phyloP scores from a whole-genome alignment of 2,113 vertebrate species.

The Periophthalmus modestus region DNA sequence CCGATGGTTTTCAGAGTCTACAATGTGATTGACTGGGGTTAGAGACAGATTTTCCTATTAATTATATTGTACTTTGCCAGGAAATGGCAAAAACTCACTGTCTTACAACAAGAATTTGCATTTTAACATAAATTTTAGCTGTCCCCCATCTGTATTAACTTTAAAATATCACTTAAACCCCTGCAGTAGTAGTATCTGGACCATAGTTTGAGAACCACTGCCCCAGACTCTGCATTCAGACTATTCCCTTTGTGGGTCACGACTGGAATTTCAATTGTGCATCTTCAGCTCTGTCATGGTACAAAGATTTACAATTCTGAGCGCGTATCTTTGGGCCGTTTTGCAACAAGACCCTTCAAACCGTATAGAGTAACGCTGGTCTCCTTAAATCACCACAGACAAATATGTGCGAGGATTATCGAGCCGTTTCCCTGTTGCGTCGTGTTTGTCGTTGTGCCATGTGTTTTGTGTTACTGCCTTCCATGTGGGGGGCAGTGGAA shows the following conservation, averaged over 20 bases:
- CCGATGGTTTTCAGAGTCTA: no score
- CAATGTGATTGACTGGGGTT: no score
- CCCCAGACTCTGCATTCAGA: not conserved
- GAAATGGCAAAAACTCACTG: no score
- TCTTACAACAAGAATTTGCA: no score
- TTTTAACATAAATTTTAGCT: no score
- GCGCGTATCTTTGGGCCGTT: not conserved
- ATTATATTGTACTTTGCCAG: no score
- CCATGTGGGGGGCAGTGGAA: not conserved
- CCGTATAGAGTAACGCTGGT: not conserved
- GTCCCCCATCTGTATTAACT: no score
- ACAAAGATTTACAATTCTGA: constrained; percentile 16
- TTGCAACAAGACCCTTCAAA: not conserved
- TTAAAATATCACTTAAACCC: no score
- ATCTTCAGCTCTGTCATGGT: constrained; percentile 30
- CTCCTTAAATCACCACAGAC: not conserved
- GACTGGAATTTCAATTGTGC: constrained; percentile 16
- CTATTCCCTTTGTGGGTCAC: constrained; percentile 3
- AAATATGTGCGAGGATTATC: constrained; percentile 6
- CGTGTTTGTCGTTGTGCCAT: constrained; percentile 1
- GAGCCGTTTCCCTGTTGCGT: not conserved
- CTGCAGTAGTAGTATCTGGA: not conserved
- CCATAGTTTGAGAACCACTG: not conserved
- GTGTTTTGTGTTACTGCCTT: not conserved
- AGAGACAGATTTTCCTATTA: no score